phyloP scores from a whole-genome alignment of 2,797 vertebrate genomes.

The Rhadinocentrus ornatus region DNA sequence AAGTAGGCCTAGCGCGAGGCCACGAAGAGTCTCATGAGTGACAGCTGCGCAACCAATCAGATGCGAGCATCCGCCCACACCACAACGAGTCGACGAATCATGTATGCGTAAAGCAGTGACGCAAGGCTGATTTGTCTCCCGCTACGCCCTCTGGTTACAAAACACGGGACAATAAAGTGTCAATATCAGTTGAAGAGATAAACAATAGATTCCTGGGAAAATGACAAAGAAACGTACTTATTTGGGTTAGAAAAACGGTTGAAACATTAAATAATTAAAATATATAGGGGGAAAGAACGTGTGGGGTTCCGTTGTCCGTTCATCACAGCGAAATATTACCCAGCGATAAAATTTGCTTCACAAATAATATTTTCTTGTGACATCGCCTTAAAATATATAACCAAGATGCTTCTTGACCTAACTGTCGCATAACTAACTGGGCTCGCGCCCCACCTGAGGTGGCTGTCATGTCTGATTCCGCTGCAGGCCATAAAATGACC shows the following conservation, averaged over 20 bases:
- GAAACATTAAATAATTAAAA: no score
- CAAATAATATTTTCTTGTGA: not conserved
- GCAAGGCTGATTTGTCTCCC: slow-evolving; percentile 10
- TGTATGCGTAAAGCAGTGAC: not conserved
- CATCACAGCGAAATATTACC: not conserved
- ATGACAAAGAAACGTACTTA: rapidly evolving
- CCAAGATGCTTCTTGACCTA: not conserved
- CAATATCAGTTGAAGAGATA: slow-evolving; percentile 1
- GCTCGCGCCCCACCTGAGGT: not conserved
- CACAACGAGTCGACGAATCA: slow-evolving; percentile 29
- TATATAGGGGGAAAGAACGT: not conserved
- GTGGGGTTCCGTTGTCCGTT: no score
- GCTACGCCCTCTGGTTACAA: slow-evolving; percentile 72
- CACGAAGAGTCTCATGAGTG: slow-evolving; percentile 56
- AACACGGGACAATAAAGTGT: slow-evolving; percentile 72
- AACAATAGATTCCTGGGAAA: not conserved
- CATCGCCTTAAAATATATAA: not conserved
- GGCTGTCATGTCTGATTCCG: slow-evolving; percentile 14
- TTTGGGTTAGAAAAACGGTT: not conserved
- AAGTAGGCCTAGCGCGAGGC: slow-evolving; percentile 77
- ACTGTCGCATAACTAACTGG: not conserved
- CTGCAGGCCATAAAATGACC: not conserved
- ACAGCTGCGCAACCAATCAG: slow-evolving; percentile 61
- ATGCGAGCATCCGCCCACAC: slow-evolving; percentile 14
- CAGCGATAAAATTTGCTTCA: not conserved